These are phyloP conservation scores for Akabosia matsudoensis DNA, from an alignment of 1,140 invertebrate species.

Conservation along the genomic window DNA sequence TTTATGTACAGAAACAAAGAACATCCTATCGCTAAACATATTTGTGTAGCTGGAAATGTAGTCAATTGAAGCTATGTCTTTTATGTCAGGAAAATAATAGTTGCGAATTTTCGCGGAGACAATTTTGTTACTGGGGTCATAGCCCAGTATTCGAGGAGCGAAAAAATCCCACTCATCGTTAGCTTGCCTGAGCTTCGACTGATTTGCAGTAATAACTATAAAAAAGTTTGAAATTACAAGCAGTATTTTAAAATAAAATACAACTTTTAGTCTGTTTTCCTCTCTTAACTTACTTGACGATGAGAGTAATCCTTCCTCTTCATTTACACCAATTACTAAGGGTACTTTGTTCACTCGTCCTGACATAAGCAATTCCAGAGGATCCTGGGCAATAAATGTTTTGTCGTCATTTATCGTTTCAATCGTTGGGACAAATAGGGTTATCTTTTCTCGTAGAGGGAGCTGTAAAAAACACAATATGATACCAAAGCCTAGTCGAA, in stretches of 20 bases:
- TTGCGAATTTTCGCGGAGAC: background rate
- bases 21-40: background rate
- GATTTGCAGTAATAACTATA: background rate
- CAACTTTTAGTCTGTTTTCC: background rate
- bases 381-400: conserved; percentile 24
- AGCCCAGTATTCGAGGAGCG: background rate
- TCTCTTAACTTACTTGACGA: background rate
- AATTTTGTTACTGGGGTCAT: background rate
- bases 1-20: background rate
- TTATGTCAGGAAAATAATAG: background rate
- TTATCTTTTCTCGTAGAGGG: conserved; percentile 28
- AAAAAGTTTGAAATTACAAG: background rate
- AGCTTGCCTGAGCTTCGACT: background rate
- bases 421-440: conserved; percentile 33
- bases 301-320: conserved; percentile 8
- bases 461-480: background rate
- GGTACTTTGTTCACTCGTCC: conserved; percentile 30
- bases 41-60: background rate
- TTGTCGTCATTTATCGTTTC: conserved; percentile 24
- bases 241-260: background rate
- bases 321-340: conserved; percentile 27
- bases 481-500: background rate
- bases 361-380: background rate
- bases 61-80: background rate
- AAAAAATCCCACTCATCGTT: conserved; percentile 4